Evolutionary conservation across 2,888 invertebrate species (phyloP).

Genomic region (Phaedon cochleariae): DNA sequence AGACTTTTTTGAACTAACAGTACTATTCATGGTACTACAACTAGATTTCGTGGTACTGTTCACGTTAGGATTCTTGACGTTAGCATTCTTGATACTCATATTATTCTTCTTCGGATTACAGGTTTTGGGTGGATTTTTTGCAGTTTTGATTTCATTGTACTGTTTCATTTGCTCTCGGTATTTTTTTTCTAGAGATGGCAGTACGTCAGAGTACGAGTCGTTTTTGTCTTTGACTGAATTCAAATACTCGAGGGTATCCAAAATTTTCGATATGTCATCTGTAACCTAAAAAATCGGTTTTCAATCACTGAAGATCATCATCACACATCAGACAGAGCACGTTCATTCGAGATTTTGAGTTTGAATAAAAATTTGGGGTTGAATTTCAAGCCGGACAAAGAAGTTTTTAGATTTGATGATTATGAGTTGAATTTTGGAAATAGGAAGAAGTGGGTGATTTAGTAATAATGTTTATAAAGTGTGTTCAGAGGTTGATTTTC

Average conservation of each 20-base stretch:
- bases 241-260: slow-evolving; percentile 12
- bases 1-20: background rate
- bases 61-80: too few relatives aligned
- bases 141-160: background rate
- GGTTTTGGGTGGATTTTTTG: background rate
- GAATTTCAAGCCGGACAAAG: too few relatives aligned
- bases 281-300: slow-evolving; percentile 34
- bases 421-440: too few relatives aligned
- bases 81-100: too few relatives aligned
- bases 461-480: too few relatives aligned
- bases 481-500: too few relatives aligned
- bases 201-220: slow-evolving; percentile 38
- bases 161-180: background rate
- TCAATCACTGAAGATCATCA: background rate
- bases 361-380: too few relatives aligned
- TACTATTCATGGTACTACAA: background rate
- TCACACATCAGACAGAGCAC: too few relatives aligned
- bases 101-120: background rate
- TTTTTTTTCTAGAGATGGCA: slow-evolving; percentile 32
- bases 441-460: too few relatives aligned
- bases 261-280: slow-evolving; percentile 32
- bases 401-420: too few relatives aligned
- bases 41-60: background rate
- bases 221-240: slow-evolving; percentile 11
- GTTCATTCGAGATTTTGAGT: too few relatives aligned